Conservation (phyloP, 1,140 invertebrate species). For the silkworm (Bombyx mori) region ASM3026992v2 NC_085125.1:7136501-7137000, state of each 20-base stretch:
- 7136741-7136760: background rate
- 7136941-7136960: conserved; percentile 38
- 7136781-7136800: conserved; percentile 33
- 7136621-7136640: too few relatives aligned
- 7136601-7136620: conserved; percentile 29
- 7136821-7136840: conserved; percentile 37
- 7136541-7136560: conserved; percentile 40
- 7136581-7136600: conserved; percentile 40
- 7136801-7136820: conserved; percentile 34
- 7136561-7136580: conserved; percentile 37
- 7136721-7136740: background rate
- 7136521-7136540: conserved; percentile 48
- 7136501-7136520: conserved; percentile 44
- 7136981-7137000: conserved; percentile 58
- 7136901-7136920: conserved; percentile 3
- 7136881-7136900: conserved; percentile 16
- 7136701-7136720: background rate
- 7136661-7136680: too few relatives aligned
- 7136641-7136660: too few relatives aligned
- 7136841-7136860: conserved; percentile 32
- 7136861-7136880: conserved; percentile 45
- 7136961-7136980: conserved; percentile 37
- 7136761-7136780: conserved; percentile 25
- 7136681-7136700: too few relatives aligned
- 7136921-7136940: conserved; percentile 26